Evolutionary conservation across 2,113 vertebrate species (phyloP), one percentile per base, ranked within the genome.

Genomic region (Leptobrachium leishanense): DNA sequence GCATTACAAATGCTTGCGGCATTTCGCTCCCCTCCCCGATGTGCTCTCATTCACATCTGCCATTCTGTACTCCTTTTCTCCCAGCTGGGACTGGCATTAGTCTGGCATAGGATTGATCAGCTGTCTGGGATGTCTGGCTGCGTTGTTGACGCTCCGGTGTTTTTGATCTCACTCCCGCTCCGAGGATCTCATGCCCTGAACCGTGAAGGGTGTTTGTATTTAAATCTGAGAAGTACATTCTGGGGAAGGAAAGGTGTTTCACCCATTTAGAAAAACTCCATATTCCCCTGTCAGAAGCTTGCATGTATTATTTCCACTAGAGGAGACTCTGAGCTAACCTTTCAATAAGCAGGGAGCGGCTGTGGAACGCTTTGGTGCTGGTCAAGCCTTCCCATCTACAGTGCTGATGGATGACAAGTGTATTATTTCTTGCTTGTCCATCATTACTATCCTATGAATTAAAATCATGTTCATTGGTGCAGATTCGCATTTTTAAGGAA

Each of bases 1-100:
- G 3, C 11, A 3, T 39, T 54, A 53, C 40, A 79, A 41, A 40
- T 5, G 70, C 77, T 74, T 65, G 59, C 63, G 62, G 77, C 70
- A 13, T 39, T 65, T 73, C 43, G 20, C 43, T 63, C n/a, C 44
- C 59, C 62, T 41, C 54, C 53, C 59, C 39, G 44, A 20, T 64
- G 53, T 73, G 69, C 42, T 74, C 63, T 46, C 72, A 44, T 70
- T 43, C 77, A 79, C 77, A 79, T 79, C 62, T 79, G 62, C 40
- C 68, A 74, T 67, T 79, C 77, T 74, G 63, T 43, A 53, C 77
- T 79, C 70, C 67, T 73, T 74, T 74, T 67, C 70, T 74, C 77
- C 62, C 77, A 79, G 77, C 77, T 79, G 77, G 77, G 71, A 59
- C 70, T 79, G 77, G 77, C 77, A 79, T 73, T 42, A 79, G 77